Conservation (phyloP, 2,797 vertebrate genomes). For the Liasis olivaceus region DNA sequence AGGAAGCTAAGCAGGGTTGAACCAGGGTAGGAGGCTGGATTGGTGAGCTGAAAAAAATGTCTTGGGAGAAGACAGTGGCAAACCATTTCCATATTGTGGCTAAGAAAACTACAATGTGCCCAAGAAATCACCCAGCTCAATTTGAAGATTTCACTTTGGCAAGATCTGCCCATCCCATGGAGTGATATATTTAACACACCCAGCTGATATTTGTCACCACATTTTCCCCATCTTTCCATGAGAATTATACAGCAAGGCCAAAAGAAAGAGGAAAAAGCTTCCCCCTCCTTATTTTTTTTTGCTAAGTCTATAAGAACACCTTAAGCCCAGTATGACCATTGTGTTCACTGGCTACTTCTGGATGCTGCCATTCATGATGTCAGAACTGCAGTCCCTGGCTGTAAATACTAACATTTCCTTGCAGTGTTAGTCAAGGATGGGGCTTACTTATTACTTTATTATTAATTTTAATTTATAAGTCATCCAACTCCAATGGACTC, state of each 20-base stretch:
- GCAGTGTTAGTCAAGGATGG: neutral
- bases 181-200: too few species aligned
- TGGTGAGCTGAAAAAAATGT: neutral
- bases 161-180: too few species aligned
- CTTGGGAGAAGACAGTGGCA: neutral
- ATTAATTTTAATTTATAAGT: neutral
- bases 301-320: neutral
- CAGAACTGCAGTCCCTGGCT: neutral
- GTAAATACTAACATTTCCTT: neutral
- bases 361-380: neutral
- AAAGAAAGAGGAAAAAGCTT: too few species aligned
- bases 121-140: too few species aligned
- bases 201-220: too few species aligned
- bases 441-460: neutral
- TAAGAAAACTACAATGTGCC: too few species aligned
- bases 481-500: neutral
- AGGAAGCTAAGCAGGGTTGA: neutral
- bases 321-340: neutral
- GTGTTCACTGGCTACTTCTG: neutral
- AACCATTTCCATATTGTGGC: neutral
- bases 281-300: neutral
- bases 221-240: too few species aligned
- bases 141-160: too few species aligned
- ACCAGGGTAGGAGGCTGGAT: neutral
- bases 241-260: too few species aligned